Conservation (phyloP, 2,797 vertebrate species). For the Peromyscus attwateri region DNA sequence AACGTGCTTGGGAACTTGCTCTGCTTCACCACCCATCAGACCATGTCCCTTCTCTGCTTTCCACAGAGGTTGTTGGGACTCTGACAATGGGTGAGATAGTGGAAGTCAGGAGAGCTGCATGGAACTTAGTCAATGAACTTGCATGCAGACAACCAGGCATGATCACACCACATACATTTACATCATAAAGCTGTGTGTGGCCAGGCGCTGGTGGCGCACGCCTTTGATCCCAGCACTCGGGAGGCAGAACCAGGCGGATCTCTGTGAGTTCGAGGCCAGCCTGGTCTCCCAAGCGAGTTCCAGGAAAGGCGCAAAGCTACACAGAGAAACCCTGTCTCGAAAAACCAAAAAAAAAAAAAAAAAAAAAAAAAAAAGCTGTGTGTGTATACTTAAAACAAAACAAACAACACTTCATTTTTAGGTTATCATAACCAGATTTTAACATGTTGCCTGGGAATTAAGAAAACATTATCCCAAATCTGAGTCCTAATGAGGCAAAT, state of each 20-base stretch:
- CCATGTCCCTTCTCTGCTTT: background rate
- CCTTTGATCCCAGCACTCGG: no score
- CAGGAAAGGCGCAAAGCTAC: no score
- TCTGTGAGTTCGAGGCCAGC: no score
- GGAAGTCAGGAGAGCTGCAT: background rate
- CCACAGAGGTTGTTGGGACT: background rate
- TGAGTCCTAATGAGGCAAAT: background rate
- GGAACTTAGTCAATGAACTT: conserved; percentile 16
- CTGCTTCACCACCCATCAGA: background rate
- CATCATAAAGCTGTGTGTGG: conserved; percentile 45
- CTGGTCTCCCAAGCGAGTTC: no score
- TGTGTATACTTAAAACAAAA: background rate
- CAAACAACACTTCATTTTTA: conserved; percentile 26
- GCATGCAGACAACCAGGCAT: background rate
- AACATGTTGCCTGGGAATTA: conserved; percentile 50
- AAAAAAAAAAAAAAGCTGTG: no score
- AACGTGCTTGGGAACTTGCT: background rate
- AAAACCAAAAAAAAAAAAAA: no score
- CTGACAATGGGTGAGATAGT: background rate
- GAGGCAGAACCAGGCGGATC: no score
- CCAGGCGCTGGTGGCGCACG: no score
- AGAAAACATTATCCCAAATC: conserved; percentile 29
- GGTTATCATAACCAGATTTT: background rate
- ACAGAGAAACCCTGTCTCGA: no score
- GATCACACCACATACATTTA: conserved; percentile 13